Conservation (phyloP, 2,888 invertebrate genomes). For the Asteroscopus sphinx region DNA sequence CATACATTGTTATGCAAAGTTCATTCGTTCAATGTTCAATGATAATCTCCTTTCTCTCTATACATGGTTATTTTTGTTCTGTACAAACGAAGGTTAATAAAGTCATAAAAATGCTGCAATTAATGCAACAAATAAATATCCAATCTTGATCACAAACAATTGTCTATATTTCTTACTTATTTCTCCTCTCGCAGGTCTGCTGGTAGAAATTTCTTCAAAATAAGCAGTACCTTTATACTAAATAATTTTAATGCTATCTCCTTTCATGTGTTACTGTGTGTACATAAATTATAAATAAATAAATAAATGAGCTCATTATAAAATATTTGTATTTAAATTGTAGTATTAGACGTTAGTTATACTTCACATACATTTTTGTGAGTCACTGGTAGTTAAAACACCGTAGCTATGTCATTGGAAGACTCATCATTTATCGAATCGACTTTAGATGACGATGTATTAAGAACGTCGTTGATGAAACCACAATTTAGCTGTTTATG, state of each 20-base stretch:
- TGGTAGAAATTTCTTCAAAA: too few relatives aligned
- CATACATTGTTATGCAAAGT: too few relatives aligned
- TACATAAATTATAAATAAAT: too few relatives aligned
- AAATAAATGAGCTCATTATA: slow-evolving; percentile 40
- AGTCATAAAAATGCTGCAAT: not conserved
- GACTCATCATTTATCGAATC: slow-evolving; percentile 33
- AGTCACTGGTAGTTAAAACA: slow-evolving; percentile 28
- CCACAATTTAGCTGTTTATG: slow-evolving; percentile 29
- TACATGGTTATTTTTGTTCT: too few relatives aligned
- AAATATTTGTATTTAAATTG: slow-evolving; percentile 36
- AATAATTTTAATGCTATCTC: too few relatives aligned
- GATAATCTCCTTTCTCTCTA: too few relatives aligned
- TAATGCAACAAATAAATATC: slow-evolving; percentile 6
- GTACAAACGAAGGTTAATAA: too few relatives aligned
- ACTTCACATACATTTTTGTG: slow-evolving; percentile 14
- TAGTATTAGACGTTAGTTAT: slow-evolving; percentile 34
- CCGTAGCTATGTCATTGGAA: slow-evolving; percentile 14
- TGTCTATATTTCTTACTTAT: too few relatives aligned
- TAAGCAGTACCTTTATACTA: too few relatives aligned
- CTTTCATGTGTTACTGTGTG: too few relatives aligned
- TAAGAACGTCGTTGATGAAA: slow-evolving; percentile 38
- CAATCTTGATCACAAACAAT: slow-evolving; percentile 33
- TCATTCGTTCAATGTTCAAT: too few relatives aligned
- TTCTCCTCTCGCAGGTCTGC: too few relatives aligned
- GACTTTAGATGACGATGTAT: slow-evolving; percentile 11